These are phyloP conservation scores for Aspidoscelis tigris DNA, from an alignment of 2,113 vertebrate species.

Conservation along the genomic window DNA sequence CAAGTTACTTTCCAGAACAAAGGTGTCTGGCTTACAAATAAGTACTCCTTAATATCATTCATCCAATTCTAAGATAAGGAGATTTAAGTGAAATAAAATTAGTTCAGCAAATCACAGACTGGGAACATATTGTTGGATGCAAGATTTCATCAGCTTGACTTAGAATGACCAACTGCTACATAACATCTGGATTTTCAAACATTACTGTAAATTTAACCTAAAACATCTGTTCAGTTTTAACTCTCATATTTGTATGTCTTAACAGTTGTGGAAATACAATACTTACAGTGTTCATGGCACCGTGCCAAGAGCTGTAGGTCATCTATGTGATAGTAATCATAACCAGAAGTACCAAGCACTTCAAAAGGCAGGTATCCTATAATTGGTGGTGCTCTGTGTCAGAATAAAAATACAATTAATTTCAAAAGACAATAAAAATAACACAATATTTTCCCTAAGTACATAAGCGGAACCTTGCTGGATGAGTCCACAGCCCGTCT, in stretches of 20 bases:
- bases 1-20: conserved; percentile 23
- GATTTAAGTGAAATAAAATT: conserved; percentile 5
- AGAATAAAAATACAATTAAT: conserved; percentile 1
- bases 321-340: conserved; percentile 86
- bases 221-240: not conserved
- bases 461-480: too few relatives aligned
- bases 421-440: not conserved
- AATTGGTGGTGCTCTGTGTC: conserved; percentile 80
- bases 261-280: not conserved
- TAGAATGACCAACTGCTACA: not conserved
- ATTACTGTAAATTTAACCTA: not conserved
- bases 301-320: conserved; percentile 83
- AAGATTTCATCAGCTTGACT: not conserved
- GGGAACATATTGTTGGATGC: not conserved
- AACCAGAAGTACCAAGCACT: conserved; percentile 85
- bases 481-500: too few relatives aligned
- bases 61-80: not conserved
- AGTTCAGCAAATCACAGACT: not conserved
- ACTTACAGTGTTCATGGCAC: conserved; percentile 85
- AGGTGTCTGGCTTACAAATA: not conserved
- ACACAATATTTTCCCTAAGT: not conserved
- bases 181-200: not conserved
- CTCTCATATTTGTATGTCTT: too few relatives aligned
- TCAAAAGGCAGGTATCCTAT: conserved; percentile 87
- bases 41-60: not conserved